Evolutionary conservation across 1,140 invertebrate genomes (phyloP), one percentile per base, ranked within the genome.

Genomic region (Littorina saxatilis): DNA sequence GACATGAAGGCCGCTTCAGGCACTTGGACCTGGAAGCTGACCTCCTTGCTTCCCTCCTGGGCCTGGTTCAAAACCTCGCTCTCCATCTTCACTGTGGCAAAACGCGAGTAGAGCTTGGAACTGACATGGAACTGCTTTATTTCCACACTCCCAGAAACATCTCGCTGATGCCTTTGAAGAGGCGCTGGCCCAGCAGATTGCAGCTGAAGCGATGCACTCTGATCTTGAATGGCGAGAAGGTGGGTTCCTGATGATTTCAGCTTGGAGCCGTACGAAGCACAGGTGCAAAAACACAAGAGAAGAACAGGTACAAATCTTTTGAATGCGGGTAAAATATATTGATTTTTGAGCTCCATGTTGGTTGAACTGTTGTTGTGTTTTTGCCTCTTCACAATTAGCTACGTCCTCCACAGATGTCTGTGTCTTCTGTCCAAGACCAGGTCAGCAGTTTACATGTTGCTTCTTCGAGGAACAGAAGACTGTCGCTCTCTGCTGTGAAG

Each of bases 1-100:
- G 88, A 84, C 32, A 88, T 88, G 63, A 88, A 88, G 4, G 86
- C 88, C 0, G 70, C 72, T 32, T 83, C 80, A 2, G 88, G 88
- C 13, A 88, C 55, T 70, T 87, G 85, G 1, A 88, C 83, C 0
- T 47, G 40, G 68, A 88, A 88, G 15, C 58, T 78, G 0, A 83
- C 79, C 61, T 85, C 82, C 23, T 32, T 61, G 23, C 76, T 75
- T 39, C n/a, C 27, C 15, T 23, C 50, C 0, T 52, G 43, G 27
- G 63, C 66, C 32, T 29, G 43, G 55, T 86, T 86, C 50, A 70
- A 74, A 1, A 87, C 70, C 17, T 63, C 55, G 7, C 81, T 85
- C 23, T 79, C 70, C 2, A 86, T 74, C 9, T 52, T n/a, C 17
- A 86, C 85, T 17, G 72, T 79, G 20, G 85, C 83, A 55, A 86